Evolutionary conservation across 2,113 vertebrate species (phyloP), one percentile per base, ranked within the genome.

Genomic region (Cinclus mexicanus): DNA sequence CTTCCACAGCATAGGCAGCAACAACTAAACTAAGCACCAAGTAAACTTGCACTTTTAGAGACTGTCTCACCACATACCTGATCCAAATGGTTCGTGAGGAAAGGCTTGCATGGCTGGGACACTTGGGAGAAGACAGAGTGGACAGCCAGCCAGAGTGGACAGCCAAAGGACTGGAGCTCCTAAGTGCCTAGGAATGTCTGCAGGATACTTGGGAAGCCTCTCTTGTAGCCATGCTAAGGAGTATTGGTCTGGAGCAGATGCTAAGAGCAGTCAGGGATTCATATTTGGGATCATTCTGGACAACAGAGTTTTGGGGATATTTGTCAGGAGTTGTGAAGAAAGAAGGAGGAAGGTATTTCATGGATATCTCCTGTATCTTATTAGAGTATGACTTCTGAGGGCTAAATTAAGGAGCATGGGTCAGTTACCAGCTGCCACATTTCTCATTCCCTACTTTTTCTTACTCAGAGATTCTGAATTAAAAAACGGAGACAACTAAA

Each of bases 171-270:
- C 0, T 49, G 33, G 10, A 39, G 25, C 7, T 44, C 10, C 14
- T 22, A 17, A n/a, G 50, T 20, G 33, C 42, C 16, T 15, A 8
- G 17, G 61, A 2, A 29, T 7, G 10, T 6, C 56, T 70, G 52
- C 19, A 75, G 65, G 57, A 70, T 14, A n/a, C 41, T 56, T 21
- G 10, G 53, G 52, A 87, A 83, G 28, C 25, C 7, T 53, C 35
- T 42, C 20, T 8, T 3, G 1, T 46, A 20, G 3, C 1, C 1
- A 2, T 57, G 41, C 35, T 56, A 77, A 47, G 15, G 64, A 52
- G 47, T 35, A 21, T 14, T 19, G 35, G 2, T 33, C n/a, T 35
- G 64, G 18, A 87, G 35, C 42, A 65, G 33, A 35, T 59, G 68
- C 35, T 35, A 29, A 76, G 46, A 46, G 76, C 56, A 59, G 14